These are phyloP conservation scores for Notamacropus eugenii DNA, from an alignment of 2,797 vertebrate genomes.

Conservation along the genomic window DNA sequence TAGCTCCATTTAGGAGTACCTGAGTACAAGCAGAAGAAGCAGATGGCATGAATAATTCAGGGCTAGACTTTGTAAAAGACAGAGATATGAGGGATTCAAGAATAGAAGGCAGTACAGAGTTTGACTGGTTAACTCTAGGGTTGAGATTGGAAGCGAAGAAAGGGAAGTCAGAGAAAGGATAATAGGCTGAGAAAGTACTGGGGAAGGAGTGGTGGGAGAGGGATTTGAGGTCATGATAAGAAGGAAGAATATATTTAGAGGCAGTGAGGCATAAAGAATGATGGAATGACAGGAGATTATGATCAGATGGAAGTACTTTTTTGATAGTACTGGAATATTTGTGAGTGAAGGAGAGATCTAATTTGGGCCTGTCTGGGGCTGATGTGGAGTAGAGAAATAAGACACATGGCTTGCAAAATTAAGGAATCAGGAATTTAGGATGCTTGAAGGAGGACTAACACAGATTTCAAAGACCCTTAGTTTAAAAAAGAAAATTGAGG, in stretches of 20 bases:
- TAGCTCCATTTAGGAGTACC: neutral
- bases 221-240: neutral
- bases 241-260: neutral
- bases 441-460: neutral
- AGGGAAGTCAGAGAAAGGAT: neutral
- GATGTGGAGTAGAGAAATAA: neutral
- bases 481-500: neutral
- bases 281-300: neutral
- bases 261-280: neutral
- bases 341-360: neutral
- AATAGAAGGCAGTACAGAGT: neutral
- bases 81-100: neutral
- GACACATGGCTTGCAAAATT: neutral
- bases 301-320: neutral
- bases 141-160: neutral
- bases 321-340: neutral
- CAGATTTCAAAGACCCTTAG: neutral
- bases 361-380: neutral
- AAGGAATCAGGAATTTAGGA: neutral
- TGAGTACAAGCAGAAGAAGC: neutral
- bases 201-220: neutral
- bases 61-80: neutral
- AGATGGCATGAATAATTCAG: neutral
- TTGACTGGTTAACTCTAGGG: neutral
- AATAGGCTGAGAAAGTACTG: neutral